These are phyloP conservation scores for Lepidurus arcticus DNA, from an alignment of 1,140 invertebrate genomes.

Conservation along the genomic window DNA sequence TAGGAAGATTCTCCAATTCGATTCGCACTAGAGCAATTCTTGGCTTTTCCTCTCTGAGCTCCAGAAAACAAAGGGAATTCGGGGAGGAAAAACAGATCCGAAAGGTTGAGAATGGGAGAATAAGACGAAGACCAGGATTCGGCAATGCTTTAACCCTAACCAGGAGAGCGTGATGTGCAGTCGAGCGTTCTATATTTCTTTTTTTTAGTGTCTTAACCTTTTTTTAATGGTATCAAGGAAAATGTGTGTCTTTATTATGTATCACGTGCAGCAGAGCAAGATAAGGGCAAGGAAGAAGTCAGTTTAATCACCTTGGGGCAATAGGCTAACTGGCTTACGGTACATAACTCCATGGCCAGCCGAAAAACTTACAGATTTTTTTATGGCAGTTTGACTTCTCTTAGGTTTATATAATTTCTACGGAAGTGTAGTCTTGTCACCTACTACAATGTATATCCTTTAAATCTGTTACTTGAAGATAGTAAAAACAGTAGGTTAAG, in stretches of 20 bases:
- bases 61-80: background rate
- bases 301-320: background rate
- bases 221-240: background rate
- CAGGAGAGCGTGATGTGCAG: background rate
- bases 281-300: background rate
- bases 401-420: too few relatives aligned
- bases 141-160: slow-evolving; percentile 6
- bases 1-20: slow-evolving; percentile 15
- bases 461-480: too few relatives aligned
- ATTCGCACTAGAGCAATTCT: background rate
- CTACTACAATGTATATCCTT: too few relatives aligned
- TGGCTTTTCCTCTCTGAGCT: background rate
- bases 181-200: background rate
- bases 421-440: too few relatives aligned
- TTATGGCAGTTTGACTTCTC: too few relatives aligned
- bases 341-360: background rate
- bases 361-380: too few relatives aligned
- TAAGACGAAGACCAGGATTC: background rate
- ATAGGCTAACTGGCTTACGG: slow-evolving; percentile 13
- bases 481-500: too few relatives aligned
- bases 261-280: background rate
- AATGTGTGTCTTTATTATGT: slow-evolving; percentile 5
- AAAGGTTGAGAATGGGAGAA: background rate
- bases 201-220: background rate
- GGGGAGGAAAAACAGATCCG: background rate